Evolutionary conservation across 1,140 invertebrate genomes (phyloP), one percentile per base, ranked within the genome.

Genomic region (Macrosteles quadrilineatus): DNA sequence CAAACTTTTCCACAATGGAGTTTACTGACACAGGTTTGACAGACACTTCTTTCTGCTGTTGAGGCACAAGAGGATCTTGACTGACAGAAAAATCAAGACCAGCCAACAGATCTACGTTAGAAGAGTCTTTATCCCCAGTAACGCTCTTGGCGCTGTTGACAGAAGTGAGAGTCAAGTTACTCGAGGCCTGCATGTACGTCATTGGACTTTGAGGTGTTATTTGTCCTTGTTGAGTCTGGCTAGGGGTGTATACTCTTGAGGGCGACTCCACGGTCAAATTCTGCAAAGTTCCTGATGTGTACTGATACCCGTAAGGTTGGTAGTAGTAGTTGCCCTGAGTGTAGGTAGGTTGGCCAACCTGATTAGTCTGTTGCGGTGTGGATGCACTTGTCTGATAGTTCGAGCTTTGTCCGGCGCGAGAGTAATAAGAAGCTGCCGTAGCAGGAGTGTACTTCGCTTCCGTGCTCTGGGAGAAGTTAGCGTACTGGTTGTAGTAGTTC

Each of bases 1-100:
- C 62, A 6, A 63, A 25, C 36, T 43, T 64, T 31, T 47, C 45
- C 25, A 45, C 32, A 14, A 68, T 27, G 65, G 21, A 21, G 3
- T n/a, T 43, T n/a, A 17, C 21, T 17, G 25, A n/a, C 59, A 9
- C 14, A 59, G 55, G 11, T n/a, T 50, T 36, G 14, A 36, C 55
- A 14, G 55, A 25, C 2, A 25, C 25, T 11, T 59, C 50, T 43
- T 9, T 23, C n/a, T 50, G 2, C 25, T 53, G 85, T 77, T 88
- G 84, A 0, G 89, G 90, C 68, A 86, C 83, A 27, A 91, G 77
- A 57, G 90, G 86, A 71, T 87, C 85, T 78, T 91, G 85, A 79
- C 87, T 85, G 62, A 91, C 84, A 70, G 85, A 85, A 69, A 92
- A 88, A 76, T 94, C 92, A 21, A 94, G 84, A 59, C 90, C 91